These are phyloP conservation scores for Oryzias sinensis DNA, from an alignment of 2,797 vertebrate genomes.

Conservation along the genomic window DNA sequence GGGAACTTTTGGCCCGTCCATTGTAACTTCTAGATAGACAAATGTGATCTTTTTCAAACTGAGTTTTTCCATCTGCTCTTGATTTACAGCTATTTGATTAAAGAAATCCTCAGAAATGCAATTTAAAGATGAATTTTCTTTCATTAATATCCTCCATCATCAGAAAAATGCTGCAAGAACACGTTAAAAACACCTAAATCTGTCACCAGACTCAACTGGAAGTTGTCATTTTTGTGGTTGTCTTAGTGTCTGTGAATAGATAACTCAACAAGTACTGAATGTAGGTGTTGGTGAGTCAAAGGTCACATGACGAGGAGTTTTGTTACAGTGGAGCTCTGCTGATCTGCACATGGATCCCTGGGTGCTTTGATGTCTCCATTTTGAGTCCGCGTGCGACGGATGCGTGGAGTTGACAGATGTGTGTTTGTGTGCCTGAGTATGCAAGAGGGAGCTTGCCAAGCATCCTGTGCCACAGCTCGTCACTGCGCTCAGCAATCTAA, in stretches of 20 bases:
- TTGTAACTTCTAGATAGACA: no score
- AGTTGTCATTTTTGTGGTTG: not conserved
- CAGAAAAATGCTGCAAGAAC: no score
- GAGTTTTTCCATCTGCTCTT: no score
- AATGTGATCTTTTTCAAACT: no score
- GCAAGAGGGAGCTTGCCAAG: conserved; percentile 45
- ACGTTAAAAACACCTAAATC: no score
- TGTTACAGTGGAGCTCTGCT: not conserved
- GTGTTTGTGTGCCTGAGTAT: conserved; percentile 22
- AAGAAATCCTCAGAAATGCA: no score
- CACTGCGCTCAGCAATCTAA: conserved; percentile 73
- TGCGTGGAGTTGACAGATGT: conserved; percentile 52
- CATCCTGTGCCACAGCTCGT: conserved; percentile 47
- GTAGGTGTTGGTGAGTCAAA: conserved; percentile 7
- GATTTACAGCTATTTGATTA: no score
- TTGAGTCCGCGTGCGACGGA: conserved; percentile 49
- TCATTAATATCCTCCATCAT: no score
- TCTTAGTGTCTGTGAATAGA: not conserved
- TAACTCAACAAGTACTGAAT: not conserved
- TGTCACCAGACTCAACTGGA: no score
- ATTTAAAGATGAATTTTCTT: no score
- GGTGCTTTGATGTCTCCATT: conserved; percentile 59
- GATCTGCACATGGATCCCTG: not conserved
- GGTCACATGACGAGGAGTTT: conserved; percentile 9
- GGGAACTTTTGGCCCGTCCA: no score